Evolutionary conservation across 2,113 vertebrate genomes (phyloP).

Genomic region (Pungitius pungitius): DNA sequence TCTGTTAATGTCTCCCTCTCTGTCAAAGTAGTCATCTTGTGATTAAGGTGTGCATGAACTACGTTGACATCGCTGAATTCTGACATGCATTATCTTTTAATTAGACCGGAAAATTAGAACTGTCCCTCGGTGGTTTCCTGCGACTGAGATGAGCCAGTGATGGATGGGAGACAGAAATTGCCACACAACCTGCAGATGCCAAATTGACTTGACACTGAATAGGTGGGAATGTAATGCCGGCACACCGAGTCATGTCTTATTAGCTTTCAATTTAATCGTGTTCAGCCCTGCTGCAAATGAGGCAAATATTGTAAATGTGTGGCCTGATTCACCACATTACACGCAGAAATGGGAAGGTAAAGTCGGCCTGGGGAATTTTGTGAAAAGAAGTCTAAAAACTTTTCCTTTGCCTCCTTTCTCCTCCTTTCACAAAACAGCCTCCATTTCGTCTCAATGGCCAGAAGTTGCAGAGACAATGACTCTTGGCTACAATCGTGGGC

Average conservation of each 20-base stretch:
- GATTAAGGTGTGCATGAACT: conserved; percentile 66
- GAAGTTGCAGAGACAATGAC: conserved; percentile 16
- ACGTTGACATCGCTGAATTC: conserved; percentile 55
- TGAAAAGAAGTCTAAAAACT: not conserved
- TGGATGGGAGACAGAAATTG: conserved; percentile 59
- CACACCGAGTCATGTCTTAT: conserved; percentile 47
- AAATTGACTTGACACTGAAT: conserved; percentile 65
- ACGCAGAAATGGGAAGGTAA: conserved; percentile 13
- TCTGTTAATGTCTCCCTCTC: conserved; percentile 46
- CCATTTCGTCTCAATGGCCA: not conserved
- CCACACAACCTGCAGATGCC: conserved; percentile 47
- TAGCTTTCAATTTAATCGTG: conserved; percentile 55
- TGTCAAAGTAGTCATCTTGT: conserved; percentile 65
- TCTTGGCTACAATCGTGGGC: conserved; percentile 11
- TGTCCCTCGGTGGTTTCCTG: conserved; percentile 53
- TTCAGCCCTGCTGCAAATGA: conserved; percentile 31
- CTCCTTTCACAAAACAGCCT: not conserved
- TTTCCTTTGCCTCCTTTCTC: not conserved
- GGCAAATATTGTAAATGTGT: conserved; percentile 27
- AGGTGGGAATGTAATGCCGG: conserved; percentile 46
- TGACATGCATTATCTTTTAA: conserved; percentile 76
- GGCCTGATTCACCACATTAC: not conserved
- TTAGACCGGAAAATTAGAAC: conserved; percentile 62
- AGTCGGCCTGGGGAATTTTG: not conserved
- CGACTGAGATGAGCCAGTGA: conserved; percentile 54